These are phyloP conservation scores for Epicampocera succincta DNA, from an alignment of 2,888 invertebrate genomes.

Conservation along the genomic window DNA sequence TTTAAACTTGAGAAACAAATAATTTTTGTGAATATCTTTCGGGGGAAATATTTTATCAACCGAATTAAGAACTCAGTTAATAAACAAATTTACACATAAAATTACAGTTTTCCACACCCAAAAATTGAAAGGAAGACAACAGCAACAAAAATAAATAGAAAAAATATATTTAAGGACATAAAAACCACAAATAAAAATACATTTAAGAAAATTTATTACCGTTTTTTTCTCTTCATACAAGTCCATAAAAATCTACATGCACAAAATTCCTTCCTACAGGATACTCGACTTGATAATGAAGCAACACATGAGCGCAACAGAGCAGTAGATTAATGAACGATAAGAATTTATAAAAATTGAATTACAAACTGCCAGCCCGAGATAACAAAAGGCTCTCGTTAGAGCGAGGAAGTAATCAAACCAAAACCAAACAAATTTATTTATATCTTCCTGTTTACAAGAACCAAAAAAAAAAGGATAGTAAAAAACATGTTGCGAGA, in stretches of 20 bases:
- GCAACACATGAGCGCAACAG: conserved; percentile 69
- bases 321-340: conserved; percentile 66
- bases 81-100: conserved; percentile 80
- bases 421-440: conserved; percentile 70
- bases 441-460: conserved; percentile 58
- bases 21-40: conserved; percentile 72
- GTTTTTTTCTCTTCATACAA: conserved; percentile 26
- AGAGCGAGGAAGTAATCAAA: conserved; percentile 69
- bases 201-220: conserved; percentile 78
- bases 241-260: conserved; percentile 51
- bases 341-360: conserved; percentile 58
- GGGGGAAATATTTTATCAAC: conserved; percentile 48
- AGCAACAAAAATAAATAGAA: conserved; percentile 30
- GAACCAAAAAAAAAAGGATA: conserved; percentile 5
- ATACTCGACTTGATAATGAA: conserved; percentile 46
- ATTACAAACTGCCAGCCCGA: conserved; percentile 27
- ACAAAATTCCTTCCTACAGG: conserved; percentile 32
- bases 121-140: conserved; percentile 19
- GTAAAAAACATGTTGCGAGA: conserved; percentile 32
- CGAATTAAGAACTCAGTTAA: conserved; percentile 73
- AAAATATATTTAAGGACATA: conserved; percentile 61
- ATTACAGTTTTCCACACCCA: conserved; percentile 74
- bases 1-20: conserved; percentile 60
- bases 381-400: conserved; percentile 49
- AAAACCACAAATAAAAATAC: conserved; percentile 74